Evolutionary conservation across 2,888 invertebrate genomes (phyloP).

Genomic region (Ennomos quercinarius): DNA sequence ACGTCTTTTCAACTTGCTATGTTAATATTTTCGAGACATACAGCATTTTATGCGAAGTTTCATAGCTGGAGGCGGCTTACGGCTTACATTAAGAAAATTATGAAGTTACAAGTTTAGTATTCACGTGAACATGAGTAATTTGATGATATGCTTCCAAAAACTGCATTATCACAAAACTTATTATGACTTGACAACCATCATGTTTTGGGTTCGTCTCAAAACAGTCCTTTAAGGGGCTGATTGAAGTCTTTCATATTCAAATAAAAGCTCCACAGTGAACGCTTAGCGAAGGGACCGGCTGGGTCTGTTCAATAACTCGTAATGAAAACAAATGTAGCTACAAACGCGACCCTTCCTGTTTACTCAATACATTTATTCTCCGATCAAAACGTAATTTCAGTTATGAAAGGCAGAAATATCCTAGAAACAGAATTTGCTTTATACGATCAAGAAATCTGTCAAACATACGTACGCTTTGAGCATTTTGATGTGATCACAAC

Average conservation of each 20-base stretch:
- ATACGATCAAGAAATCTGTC: conserved; percentile 38
- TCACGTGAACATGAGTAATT: conserved; percentile 2
- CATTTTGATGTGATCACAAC: conserved; percentile 25
- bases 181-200: conserved; percentile 14
- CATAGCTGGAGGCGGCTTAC: conserved; percentile 23
- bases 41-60: conserved; percentile 16
- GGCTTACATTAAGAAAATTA: conserved; percentile 12
- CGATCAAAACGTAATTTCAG: conserved; percentile 63
- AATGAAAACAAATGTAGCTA: conserved; percentile 75
- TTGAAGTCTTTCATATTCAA: conserved; percentile 59
- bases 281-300: conserved; percentile 52
- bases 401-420: conserved; percentile 46
- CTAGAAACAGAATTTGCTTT: conserved; percentile 40
- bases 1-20: conserved; percentile 34
- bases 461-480: conserved; percentile 3
- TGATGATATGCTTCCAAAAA: not conserved
- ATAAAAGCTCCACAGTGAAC: conserved; percentile 58
- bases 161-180: not conserved
- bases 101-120: conserved; percentile 13
- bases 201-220: conserved; percentile 24
- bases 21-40: conserved; percentile 23
- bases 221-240: conserved; percentile 40
- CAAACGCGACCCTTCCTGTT: conserved; percentile 67
- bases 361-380: conserved; percentile 64
- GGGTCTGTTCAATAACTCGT: conserved; percentile 68